phyloP scores from a whole-genome alignment of 2,113 vertebrate genomes.

The Paradisaea rubra region DNA sequence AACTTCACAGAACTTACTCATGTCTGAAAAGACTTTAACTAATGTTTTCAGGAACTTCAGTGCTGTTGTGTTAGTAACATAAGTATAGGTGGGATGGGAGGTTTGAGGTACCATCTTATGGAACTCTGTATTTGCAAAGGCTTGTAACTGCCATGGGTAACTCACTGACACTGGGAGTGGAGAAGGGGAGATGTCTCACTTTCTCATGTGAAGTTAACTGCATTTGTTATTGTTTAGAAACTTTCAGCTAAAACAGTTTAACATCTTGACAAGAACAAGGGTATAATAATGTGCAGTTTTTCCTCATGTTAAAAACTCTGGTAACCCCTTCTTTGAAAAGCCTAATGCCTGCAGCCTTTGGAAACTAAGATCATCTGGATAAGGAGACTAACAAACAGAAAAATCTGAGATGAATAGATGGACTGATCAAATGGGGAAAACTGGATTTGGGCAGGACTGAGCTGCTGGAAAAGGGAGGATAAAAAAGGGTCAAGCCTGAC shows the following conservation, averaged over 20 bases:
- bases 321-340: not conserved
- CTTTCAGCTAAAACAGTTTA: not conserved
- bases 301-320: not conserved
- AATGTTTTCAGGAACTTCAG: not conserved
- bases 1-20: not conserved
- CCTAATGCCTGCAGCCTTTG: not conserved
- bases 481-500: not conserved
- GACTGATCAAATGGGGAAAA: not conserved
- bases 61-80: not conserved
- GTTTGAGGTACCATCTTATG: not conserved
- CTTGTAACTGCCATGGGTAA: not conserved
- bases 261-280: not conserved
- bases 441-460: not conserved
- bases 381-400: not conserved
- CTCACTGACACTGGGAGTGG: fast-evolving
- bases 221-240: not conserved
- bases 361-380: not conserved
- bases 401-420: not conserved
- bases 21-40: not conserved
- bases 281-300: not conserved
- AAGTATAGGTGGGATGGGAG: not conserved
- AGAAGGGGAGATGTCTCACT: not conserved
- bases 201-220: not conserved
- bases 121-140: not conserved
- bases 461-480: not conserved